Evolutionary conservation across 2,888 invertebrate genomes (phyloP).

Genomic region (Leptinotarsa haldemani): DNA sequence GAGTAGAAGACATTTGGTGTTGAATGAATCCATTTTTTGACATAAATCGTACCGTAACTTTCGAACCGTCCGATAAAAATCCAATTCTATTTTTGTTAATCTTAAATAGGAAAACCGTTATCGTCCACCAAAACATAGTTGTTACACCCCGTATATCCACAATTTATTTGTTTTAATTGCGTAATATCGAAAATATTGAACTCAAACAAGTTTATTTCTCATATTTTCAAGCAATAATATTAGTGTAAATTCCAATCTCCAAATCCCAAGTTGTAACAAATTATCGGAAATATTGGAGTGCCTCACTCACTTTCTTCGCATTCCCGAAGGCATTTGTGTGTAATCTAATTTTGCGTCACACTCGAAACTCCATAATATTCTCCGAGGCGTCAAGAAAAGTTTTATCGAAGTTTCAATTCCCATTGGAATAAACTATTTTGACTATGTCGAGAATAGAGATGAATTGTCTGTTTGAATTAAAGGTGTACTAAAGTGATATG

Average conservation of each 20-base stretch:
- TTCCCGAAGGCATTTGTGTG: background rate
- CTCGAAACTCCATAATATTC: background rate
- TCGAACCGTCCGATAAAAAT: too few species aligned
- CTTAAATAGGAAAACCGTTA: too few species aligned
- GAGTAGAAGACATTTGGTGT: too few species aligned
- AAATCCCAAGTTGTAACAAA: background rate
- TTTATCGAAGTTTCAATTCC: background rate
- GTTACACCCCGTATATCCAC: too few species aligned
- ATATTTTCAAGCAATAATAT: too few species aligned
- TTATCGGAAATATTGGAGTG: slow-evolving; percentile 4
- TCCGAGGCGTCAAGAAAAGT: slow-evolving; percentile 3
- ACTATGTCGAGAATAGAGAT: background rate
- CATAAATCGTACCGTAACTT: too few species aligned
- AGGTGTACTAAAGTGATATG: background rate
- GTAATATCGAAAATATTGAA: background rate
- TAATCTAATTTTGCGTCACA: slow-evolving; percentile 4
- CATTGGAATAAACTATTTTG: background rate
- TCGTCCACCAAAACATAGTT: too few species aligned
- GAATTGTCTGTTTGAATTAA: background rate
- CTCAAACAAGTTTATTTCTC: background rate
- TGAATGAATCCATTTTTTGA: too few species aligned
- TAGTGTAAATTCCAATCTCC: too few species aligned
- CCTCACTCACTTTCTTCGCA: background rate
- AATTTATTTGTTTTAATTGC: too few species aligned
- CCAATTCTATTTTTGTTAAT: too few species aligned